Percentiles rank a stretch among this genome's conserved stretches.
Evolutionary conservation across 2,888 invertebrate genomes (phyloP).

Genomic region (Cryptus viduatorius): DNA sequence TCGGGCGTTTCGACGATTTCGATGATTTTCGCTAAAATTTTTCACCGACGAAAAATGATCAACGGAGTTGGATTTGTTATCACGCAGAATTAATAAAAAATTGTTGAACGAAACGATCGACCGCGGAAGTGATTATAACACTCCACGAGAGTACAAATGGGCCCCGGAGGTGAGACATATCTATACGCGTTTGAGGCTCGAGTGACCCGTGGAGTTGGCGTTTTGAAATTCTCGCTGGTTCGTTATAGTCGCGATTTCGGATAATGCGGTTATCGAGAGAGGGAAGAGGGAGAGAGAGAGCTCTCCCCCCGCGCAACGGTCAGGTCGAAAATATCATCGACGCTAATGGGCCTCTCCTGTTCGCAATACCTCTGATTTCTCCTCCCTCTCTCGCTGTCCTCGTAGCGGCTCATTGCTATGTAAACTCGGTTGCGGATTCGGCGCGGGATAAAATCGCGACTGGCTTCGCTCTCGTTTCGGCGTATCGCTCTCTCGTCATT

Average conservation of each 20-base stretch:
- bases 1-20: not conserved
- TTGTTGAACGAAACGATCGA: not conserved
- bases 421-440: conserved; percentile 38
- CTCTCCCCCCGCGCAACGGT: not conserved
- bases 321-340: conserved; percentile 38
- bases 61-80: too few relatives aligned
- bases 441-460: conserved; percentile 24
- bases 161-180: not conserved
- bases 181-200: not conserved
- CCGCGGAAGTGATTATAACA: too few relatives aligned
- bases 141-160: too few relatives aligned
- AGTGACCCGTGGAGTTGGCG: conserved; percentile 6
- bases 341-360: conserved; percentile 40
- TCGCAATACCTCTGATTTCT: conserved; percentile 15
- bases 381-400: not conserved
- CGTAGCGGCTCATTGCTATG: conserved; percentile 28
- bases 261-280: conserved; percentile 41
- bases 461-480: conserved; percentile 10
- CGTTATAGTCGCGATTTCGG: conserved; percentile 40
- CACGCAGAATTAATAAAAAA: not conserved
- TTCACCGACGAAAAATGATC: too few relatives aligned
- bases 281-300: not conserved
- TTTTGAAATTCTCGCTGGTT: conserved; percentile 39
- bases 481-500: conserved; percentile 12
- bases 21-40: not conserved